phyloP scores from a whole-genome alignment of 2,888 invertebrate genomes.

The Imbricaverruca yamaguchii region DNA sequence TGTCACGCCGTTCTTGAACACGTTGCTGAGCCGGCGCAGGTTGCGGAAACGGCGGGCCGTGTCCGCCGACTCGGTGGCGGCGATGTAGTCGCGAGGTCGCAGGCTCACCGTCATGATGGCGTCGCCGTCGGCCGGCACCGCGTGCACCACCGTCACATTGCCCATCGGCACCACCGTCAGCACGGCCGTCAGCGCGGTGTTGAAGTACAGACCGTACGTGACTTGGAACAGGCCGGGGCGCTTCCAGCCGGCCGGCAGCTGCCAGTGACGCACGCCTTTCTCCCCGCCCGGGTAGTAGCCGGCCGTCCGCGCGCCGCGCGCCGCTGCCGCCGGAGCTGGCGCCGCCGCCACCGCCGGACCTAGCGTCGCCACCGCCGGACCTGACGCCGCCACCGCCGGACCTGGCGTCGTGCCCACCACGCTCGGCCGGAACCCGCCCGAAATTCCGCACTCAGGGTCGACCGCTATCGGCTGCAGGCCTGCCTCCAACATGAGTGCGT shows the following conservation, averaged over 20 bases:
- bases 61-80: background rate
- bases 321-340: background rate
- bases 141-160: constrained; percentile 8
- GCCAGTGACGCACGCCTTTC: background rate
- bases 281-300: background rate
- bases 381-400: background rate
- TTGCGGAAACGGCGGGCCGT: background rate
- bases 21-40: constrained; percentile 2
- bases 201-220: constrained; percentile 17
- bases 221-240: constrained; percentile 11
- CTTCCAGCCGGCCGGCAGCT: constrained; percentile 7
- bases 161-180: background rate
- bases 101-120: background rate
- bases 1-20: constrained; percentile 1
- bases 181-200: constrained; percentile 1
- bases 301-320: background rate
- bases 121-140: constrained; percentile 1
- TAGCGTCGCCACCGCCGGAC: background rate
- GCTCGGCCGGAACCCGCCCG: background rate
- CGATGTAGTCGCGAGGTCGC: background rate
- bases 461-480: constrained; percentile 12
- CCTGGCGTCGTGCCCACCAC: background rate
- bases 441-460: no score
- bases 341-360: background rate
- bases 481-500: constrained; percentile 20